Evolutionary conservation across 2,888 invertebrate species (phyloP), one percentile per base, ranked within the genome.

Genomic region (Sminthurides aquaticus): DNA sequence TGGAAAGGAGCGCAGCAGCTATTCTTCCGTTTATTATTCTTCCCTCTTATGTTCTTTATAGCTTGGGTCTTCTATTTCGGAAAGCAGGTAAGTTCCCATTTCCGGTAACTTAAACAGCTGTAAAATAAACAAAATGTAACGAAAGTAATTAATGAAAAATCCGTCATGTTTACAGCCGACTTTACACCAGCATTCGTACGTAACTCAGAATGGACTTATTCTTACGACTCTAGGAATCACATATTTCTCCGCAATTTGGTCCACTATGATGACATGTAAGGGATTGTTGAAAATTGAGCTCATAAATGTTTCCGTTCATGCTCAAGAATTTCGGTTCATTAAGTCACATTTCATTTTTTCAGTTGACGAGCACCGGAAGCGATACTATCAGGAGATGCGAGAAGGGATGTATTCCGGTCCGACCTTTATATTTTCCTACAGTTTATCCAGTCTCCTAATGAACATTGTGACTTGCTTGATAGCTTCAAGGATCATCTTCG

Each of bases 381-480:
- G 91, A 49, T 94, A 92, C 79, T 92, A 91, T 73, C 92, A 94
- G 77, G 95, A 95, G 76, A 86, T 89, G 0, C 87, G 92, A 61
- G 92, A 93, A 78, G 92, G 92, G 0, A 80, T 91, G 0, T 95
- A 95, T 78, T 87, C 90, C 2, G 94, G 94, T 0, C 88, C 90
- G 0, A 85, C 91, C 70, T 84, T 94, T 75, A 81, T 94, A 0
- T 81, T 91, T 0, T 87, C 91, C 0, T 91, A 91, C 79, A 87
- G 89, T 69, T 79, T 91, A 1, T 85, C 90, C 18, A 88, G 90
- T 0, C 79, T 94, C 65, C 92, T 93, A 0, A 87, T 92, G 76
- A 90, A 91, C 1, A 83, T 91, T 28, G 79, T 91, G 52, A 87
- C 89, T 1, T 84, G 88, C 0, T 81, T 87, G 34, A 85, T 85